phyloP scores from a whole-genome alignment of 1,140 invertebrate species.

The Globodera rostochiensis region DNA sequence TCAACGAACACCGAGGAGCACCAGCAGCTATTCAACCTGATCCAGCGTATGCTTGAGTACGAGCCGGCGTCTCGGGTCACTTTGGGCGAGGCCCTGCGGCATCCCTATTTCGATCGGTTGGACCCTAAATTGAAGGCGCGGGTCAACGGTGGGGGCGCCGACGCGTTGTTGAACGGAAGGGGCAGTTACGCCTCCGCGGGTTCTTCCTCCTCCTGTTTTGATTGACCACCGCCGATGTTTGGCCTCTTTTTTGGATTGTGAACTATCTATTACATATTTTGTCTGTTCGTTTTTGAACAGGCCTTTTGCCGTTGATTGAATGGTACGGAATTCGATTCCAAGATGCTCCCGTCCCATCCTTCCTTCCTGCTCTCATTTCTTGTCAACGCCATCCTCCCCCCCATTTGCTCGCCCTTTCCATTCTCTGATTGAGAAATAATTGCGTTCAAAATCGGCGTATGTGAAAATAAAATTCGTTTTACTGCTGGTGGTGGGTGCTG shows the following conservation, averaged over 20 bases:
- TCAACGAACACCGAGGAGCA: slow-evolving; percentile 84
- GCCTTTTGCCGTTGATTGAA: background rate
- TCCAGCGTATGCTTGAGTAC: slow-evolving; percentile 93
- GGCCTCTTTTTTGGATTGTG: slow-evolving; percentile 5
- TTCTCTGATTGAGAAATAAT: background rate
- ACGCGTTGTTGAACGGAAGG: background rate
- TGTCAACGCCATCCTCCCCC: background rate
- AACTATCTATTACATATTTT: background rate
- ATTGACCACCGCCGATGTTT: background rate
- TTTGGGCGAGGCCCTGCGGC: slow-evolving; percentile 82
- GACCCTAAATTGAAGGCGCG: slow-evolving; percentile 40
- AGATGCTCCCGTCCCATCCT: background rate
- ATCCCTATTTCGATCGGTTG: slow-evolving; percentile 89
- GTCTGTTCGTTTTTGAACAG: background rate
- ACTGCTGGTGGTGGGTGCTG: background rate
- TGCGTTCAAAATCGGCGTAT: background rate
- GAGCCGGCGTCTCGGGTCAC: slow-evolving; percentile 86
- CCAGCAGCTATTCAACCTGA: slow-evolving; percentile 87
- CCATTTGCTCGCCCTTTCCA: background rate
- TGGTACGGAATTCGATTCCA: background rate
- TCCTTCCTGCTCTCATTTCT: background rate
- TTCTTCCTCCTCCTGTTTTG: background rate
- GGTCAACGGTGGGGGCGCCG: slow-evolving; percentile 7
- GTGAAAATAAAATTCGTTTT: background rate
- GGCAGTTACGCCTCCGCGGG: slow-evolving; percentile 13